Percentiles rank a stretch among this genome's conserved stretches.
Evolutionary conservation across 2,797 vertebrate genomes (phyloP).

Genomic region (Ispidina lecontei): DNA sequence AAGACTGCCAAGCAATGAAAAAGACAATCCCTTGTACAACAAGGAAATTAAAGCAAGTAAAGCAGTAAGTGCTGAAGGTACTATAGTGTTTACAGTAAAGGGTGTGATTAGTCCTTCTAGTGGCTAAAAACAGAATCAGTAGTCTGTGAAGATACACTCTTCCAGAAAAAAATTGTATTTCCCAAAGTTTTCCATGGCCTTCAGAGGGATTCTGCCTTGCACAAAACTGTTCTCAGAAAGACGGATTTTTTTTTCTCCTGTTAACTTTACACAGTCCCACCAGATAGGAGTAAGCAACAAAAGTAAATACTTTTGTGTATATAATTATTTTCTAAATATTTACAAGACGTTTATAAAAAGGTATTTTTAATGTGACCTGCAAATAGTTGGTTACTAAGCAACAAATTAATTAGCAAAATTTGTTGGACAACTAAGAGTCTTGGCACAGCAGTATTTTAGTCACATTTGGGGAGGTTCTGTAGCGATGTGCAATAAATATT

Average conservation of each 20-base stretch:
- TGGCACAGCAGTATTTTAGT: neutral
- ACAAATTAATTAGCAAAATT: neutral
- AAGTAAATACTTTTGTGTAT: neutral
- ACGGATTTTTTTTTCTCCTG: neutral
- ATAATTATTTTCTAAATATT: neutral
- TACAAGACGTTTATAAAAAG: neutral
- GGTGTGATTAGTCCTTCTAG: neutral
- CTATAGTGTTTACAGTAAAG: neutral
- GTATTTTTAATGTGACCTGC: neutral
- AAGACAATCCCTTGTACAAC: neutral
- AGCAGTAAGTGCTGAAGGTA: neutral
- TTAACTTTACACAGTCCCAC: neutral
- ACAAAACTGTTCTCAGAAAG: neutral
- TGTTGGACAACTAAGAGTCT: neutral
- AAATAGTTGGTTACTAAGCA: neutral
- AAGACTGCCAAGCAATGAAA: neutral
- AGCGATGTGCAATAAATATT: neutral
- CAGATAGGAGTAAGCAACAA: neutral
- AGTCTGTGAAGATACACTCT: neutral
- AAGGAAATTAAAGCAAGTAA: neutral
- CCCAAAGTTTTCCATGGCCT: neutral
- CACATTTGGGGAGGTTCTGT: neutral
- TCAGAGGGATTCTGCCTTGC: neutral
- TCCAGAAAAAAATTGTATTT: neutral
- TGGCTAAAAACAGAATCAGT: neutral